A percentile compares a stretch with the other conserved stretches of the same genome.
Evolutionary conservation across 2,888 invertebrate species (phyloP).

Genomic region (Diplolepis rosae): DNA sequence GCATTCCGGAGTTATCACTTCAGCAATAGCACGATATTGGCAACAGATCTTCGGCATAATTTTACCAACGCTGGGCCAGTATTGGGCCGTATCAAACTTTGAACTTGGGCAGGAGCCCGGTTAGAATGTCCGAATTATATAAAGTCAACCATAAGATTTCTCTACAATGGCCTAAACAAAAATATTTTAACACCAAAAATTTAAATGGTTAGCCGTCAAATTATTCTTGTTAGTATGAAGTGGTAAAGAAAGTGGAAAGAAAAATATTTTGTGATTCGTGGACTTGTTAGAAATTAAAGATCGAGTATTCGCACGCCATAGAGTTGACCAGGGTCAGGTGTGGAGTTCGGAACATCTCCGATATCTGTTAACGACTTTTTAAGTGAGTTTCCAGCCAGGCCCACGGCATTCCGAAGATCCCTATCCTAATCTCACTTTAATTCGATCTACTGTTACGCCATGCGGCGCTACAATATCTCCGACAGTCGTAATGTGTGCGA

Average conservation of each 20-base stretch:
- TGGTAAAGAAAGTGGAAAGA: background rate
- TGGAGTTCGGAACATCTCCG: conserved; percentile 47
- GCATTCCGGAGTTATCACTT: too few species aligned
- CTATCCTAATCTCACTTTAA: conserved; percentile 65
- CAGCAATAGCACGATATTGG: too few species aligned
- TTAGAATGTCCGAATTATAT: too few species aligned
- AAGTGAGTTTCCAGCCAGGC: conserved; percentile 60
- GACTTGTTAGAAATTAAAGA: conserved; percentile 17
- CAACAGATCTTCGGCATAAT: too few species aligned
- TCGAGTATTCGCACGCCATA: conserved; percentile 17
- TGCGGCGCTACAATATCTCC: conserved; percentile 22
- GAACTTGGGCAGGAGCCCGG: too few species aligned
- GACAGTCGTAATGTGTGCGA: background rate
- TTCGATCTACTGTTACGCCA: conserved; percentile 59
- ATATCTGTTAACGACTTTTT: conserved; percentile 66
- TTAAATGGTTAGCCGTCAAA: too few species aligned
- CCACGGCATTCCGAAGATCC: conserved; percentile 46
- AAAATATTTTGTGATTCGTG: conserved; percentile 5
- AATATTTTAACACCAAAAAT: too few species aligned
- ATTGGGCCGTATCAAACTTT: too few species aligned
- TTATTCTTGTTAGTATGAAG: too few species aligned
- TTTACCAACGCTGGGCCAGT: too few species aligned
- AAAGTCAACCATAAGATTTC: too few species aligned
- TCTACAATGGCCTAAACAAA: too few species aligned
- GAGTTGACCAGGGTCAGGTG: conserved; percentile 43